Evolutionary conservation across 2,888 invertebrate genomes (phyloP).

Genomic region (Limnephilus rhombicus): DNA sequence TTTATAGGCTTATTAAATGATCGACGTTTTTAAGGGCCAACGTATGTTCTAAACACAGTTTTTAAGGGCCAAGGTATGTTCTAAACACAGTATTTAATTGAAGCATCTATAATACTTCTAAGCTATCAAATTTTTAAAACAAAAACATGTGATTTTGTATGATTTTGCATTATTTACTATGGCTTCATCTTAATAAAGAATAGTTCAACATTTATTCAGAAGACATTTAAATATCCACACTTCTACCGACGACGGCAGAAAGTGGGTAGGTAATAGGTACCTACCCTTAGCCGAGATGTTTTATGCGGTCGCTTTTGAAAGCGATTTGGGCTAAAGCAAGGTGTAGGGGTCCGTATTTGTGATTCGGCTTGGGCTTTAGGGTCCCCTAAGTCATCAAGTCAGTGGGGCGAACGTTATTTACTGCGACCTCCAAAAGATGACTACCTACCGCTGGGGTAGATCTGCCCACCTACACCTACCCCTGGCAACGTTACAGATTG

Average conservation of each 20-base stretch:
- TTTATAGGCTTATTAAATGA: too few species aligned
- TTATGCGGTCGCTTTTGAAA: slow-evolving; percentile 9
- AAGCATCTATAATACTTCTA: too few species aligned
- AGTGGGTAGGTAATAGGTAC: neutral
- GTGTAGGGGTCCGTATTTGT: slow-evolving; percentile 17
- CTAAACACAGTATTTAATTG: too few species aligned
- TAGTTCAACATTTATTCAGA: neutral
- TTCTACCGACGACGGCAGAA: neutral
- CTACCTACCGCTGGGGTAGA: neutral
- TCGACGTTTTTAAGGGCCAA: too few species aligned
- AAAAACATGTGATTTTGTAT: too few species aligned
- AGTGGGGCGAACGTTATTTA: slow-evolving; percentile 38
- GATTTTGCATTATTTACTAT: too few species aligned
- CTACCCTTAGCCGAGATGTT: neutral
- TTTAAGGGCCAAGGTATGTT: too few species aligned
- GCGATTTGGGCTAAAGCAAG: slow-evolving; percentile 23
- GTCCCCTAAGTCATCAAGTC: slow-evolving; percentile 38
- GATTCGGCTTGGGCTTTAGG: slow-evolving; percentile 21
- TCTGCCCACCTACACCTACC: neutral
- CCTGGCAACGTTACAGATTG: neutral
- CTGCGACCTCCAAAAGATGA: slow-evolving; percentile 31
- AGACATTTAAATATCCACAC: neutral
- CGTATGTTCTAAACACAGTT: too few species aligned
- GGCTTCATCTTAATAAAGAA: neutral
- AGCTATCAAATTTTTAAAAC: too few species aligned